Evolutionary conservation across 2,113 vertebrate species (phyloP), one percentile per base, ranked within the genome.

Genomic region (Passer domesticus): DNA sequence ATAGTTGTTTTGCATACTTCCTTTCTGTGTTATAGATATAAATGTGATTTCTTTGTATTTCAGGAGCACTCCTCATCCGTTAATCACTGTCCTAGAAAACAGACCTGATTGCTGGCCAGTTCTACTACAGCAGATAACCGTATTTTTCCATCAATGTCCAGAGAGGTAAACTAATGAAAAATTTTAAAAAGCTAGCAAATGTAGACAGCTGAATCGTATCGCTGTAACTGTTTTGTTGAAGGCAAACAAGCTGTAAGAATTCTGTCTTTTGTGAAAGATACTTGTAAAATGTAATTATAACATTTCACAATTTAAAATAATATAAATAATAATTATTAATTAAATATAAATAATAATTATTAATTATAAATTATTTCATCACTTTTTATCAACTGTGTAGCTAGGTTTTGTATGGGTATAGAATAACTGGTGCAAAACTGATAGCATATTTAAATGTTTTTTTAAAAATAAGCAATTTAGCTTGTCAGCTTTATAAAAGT

Each of bases 31-130:
- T 75, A 27, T 22, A 75, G 28, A 63, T 66, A 10, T 9, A 68
- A 77, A 77, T 66, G 19, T 66, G 3, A 63, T 91, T 89, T 86
- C 53, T 95, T 49, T 97, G 33, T 96, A 69, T 97, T 97, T 62
- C 97, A 99, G 99, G 97, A 98, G 84, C 66, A 97, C 39, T 94
- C 98, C 99, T 84, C 99, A 99, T 83, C 99, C 99, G 4, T 98
- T 98, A 95, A 98, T 99, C 96, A 98, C 95, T 35, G 97, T 98
- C 28, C 97, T 99, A 94, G 99, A 99, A 97, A 99, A 99, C 95
- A 98, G 99, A 84, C 97, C 94, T 49, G 98, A 99, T 80, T 99
- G 98, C 96, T 99, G 99, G 99, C 98, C 99, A 1, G 84, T 97
- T 74, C 95, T 99, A 58, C 94, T 99, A 64, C 98, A 99, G 94